Percentiles rank a stretch among this genome's conserved stretches.
phyloP scores from a whole-genome alignment of 2,113 vertebrate genomes.

The Suncus etruscus region DNA sequence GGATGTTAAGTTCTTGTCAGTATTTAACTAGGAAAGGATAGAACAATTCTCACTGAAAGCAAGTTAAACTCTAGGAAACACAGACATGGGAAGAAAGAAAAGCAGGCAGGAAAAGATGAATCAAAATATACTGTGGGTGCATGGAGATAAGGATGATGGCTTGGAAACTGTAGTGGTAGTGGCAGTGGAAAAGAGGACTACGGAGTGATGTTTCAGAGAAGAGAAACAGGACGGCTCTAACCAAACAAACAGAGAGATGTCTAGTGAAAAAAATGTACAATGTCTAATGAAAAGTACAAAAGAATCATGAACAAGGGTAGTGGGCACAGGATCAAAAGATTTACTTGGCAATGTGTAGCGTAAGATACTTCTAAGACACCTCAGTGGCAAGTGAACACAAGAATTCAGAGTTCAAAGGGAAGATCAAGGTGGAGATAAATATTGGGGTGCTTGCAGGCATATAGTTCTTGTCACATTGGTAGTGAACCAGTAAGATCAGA shows the following conservation, averaged over 20 bases:
- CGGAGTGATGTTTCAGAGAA: background rate
- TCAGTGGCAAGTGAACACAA: background rate
- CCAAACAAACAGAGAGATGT: background rate
- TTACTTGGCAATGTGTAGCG: background rate
- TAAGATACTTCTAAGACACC: background rate
- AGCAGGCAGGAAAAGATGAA: background rate
- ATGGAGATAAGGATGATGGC: background rate
- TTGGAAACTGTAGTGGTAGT: rapidly evolving
- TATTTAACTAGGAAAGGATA: background rate
- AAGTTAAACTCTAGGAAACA: background rate
- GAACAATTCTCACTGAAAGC: background rate
- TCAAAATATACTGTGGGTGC: background rate
- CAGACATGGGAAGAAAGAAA: background rate
- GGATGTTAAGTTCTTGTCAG: background rate
- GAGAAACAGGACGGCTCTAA: background rate
- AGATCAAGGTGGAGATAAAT: background rate
- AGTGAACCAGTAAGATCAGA: background rate
- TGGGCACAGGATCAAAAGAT: background rate
- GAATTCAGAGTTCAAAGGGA: background rate
- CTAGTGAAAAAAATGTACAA: background rate
- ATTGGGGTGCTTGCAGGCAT: background rate
- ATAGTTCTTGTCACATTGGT: background rate
- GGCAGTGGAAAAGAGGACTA: background rate
- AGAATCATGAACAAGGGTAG: background rate
- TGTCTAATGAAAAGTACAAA: background rate